phyloP scores from a whole-genome alignment of 2,113 vertebrate species.

The Antennarius striatus region DNA sequence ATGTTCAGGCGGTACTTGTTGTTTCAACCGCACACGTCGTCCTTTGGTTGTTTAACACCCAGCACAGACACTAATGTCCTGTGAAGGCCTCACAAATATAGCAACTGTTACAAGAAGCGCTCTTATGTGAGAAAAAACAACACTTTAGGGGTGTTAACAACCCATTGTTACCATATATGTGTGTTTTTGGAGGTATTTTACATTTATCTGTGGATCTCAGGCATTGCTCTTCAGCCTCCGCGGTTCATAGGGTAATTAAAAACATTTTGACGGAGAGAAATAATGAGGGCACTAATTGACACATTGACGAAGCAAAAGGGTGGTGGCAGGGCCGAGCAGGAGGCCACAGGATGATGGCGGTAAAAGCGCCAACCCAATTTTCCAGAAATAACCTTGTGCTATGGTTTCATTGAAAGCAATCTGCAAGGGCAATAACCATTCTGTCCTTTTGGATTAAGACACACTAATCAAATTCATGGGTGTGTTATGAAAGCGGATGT shows the following conservation, averaged over 20 bases:
- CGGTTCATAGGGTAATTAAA: conserved; percentile 41
- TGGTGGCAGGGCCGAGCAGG: conserved; percentile 39
- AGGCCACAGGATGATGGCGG: conserved; percentile 28
- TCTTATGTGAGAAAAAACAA: conserved; percentile 48
- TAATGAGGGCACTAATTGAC: conserved; percentile 61
- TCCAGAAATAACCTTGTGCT: conserved; percentile 47
- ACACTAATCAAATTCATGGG: conserved; percentile 54
- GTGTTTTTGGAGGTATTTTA: conserved; percentile 17
- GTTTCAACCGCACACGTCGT: conserved; percentile 48
- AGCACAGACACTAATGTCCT: conserved; percentile 42
- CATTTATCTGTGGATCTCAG: neutral
- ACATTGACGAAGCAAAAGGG: conserved; percentile 26
- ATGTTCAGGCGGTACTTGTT: conserved; percentile 17
- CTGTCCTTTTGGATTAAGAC: conserved; percentile 51
- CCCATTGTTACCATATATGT: conserved; percentile 23
- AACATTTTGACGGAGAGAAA: conserved; percentile 47
- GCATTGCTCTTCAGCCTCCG: neutral
- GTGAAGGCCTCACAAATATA: conserved; percentile 47
- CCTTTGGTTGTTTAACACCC: conserved; percentile 55
- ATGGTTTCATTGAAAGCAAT: conserved; percentile 53
- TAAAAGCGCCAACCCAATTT: conserved; percentile 50
- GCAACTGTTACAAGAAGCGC: conserved; percentile 22
- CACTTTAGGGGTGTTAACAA: conserved; percentile 45
- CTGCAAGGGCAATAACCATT: conserved; percentile 46
- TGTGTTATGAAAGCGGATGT: conserved; percentile 51